Conservation (phyloP, 2,797 vertebrate species). For the Hylomyscus alleni region DNA sequence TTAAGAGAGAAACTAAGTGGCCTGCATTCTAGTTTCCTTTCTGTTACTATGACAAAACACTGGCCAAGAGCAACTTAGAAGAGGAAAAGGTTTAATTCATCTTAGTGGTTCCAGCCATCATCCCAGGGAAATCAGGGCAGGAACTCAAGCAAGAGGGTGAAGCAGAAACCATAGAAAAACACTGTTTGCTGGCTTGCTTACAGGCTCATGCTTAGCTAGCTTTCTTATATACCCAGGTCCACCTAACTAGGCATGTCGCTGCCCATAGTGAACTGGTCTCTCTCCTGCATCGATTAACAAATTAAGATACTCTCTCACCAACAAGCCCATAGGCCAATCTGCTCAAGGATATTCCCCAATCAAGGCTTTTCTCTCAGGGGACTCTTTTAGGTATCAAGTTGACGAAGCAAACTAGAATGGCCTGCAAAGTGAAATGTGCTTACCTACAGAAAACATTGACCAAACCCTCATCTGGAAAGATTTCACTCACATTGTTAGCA, state of each 20-base stretch:
- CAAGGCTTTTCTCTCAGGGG: background rate
- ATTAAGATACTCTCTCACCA: background rate
- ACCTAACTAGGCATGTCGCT: background rate
- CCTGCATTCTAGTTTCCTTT: background rate
- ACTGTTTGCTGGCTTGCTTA: background rate
- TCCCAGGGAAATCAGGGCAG: background rate
- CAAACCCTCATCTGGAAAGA: background rate
- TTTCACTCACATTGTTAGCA: background rate
- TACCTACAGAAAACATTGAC: slow-evolving; percentile 4
- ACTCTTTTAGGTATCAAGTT: background rate
- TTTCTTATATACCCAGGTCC: background rate
- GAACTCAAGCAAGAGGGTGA: background rate
- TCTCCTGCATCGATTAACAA: background rate
- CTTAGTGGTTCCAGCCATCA: background rate
- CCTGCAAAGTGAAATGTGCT: background rate
- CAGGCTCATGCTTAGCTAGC: background rate
- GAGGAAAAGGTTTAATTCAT: background rate
- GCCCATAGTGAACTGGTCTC: background rate
- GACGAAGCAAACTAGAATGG: background rate
- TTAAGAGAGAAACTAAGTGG: background rate
- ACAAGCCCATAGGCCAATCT: background rate
- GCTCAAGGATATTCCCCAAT: background rate
- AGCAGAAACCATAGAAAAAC: background rate
- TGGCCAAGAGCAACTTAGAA: background rate
- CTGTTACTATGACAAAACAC: background rate